These are phyloP conservation scores for Polypterus senegalus DNA, from an alignment of 2,113 vertebrate species.

Conservation along the genomic window DNA sequence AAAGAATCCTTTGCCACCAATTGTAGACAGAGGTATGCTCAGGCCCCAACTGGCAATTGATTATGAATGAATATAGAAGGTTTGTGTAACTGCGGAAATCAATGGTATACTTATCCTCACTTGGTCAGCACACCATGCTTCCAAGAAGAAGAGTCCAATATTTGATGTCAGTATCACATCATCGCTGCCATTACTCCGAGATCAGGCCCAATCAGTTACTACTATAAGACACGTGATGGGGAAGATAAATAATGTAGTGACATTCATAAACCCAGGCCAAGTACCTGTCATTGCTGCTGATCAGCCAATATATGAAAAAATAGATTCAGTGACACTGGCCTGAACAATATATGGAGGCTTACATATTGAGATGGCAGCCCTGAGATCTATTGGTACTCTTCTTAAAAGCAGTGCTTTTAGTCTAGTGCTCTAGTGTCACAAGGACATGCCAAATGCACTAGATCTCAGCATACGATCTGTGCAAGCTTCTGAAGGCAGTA, in stretches of 20 bases:
- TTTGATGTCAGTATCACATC: conserved; percentile 15
- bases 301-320: neutral
- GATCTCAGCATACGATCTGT: neutral
- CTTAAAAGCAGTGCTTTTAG: no score
- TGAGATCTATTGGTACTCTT: no score
- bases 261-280: neutral
- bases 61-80: neutral
- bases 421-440: neutral
- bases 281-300: neutral
- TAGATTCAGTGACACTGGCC: neutral
- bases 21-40: no score
- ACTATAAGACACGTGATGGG: conserved; percentile 11
- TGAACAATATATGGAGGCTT: neutral
- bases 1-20: no score
- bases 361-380: neutral
- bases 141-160: conserved; percentile 1
- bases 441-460: neutral
- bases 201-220: conserved; percentile 8
- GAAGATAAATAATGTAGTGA: conserved; percentile 6
- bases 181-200: conserved; percentile 1
- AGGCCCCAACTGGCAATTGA: no score
- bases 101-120: neutral
- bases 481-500: neutral
- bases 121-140: conserved; percentile 7
- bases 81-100: neutral